Evolutionary conservation across 2,888 invertebrate species (phyloP).

Genomic region (Seira sanloemensis): DNA sequence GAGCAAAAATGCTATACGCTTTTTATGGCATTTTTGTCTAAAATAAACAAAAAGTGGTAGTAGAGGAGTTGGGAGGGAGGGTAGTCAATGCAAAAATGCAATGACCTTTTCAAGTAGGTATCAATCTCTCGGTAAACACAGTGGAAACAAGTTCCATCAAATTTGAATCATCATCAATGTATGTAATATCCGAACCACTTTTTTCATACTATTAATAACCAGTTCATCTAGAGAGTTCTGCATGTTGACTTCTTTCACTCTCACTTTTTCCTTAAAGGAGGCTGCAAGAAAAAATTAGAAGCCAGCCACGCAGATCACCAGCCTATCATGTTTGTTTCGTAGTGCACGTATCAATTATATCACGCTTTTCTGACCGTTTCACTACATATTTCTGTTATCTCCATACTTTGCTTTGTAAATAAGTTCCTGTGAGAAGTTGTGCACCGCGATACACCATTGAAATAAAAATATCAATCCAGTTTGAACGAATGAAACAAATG

Average conservation of each 20-base stretch:
- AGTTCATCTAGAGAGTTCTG: not conserved
- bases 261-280: not conserved
- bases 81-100: not conserved
- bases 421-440: no score
- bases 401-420: no score
- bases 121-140: not conserved
- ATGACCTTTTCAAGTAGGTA: not conserved
- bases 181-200: not conserved
- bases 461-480: not conserved
- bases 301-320: not conserved
- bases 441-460: not conserved
- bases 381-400: not conserved
- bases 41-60: not conserved
- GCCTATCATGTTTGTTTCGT: not conserved
- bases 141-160: not conserved
- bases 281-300: not conserved
- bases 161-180: not conserved
- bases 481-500: not conserved
- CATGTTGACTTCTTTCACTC: no score
- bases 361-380: not conserved
- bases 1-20: not conserved
- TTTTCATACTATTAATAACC: not conserved
- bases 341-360: not conserved
- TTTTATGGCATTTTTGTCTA: not conserved
- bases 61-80: no score